Evolutionary conservation across 2,888 invertebrate species (phyloP).

Genomic region (Listrodromus nycthemerus): DNA sequence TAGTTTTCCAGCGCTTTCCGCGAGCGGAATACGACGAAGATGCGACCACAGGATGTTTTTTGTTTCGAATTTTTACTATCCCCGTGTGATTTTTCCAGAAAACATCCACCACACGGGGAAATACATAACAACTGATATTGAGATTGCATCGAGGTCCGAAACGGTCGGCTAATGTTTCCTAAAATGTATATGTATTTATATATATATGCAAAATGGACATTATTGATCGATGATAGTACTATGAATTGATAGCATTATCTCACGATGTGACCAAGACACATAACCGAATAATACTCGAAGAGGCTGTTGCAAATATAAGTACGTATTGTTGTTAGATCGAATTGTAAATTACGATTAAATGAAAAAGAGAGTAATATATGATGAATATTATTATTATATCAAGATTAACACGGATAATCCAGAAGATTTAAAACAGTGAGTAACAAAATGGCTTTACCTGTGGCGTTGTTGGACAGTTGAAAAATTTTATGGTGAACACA

Average conservation of each 20-base stretch:
- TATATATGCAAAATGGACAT: slow-evolving; percentile 6
- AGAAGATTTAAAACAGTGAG: slow-evolving; percentile 60
- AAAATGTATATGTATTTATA: neutral
- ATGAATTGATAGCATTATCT: slow-evolving; percentile 41
- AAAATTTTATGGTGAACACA: slow-evolving; percentile 77
- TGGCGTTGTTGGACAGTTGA: slow-evolving; percentile 77
- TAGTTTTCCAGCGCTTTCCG: neutral
- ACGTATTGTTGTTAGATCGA: slow-evolving; percentile 70
- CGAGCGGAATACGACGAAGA: neutral
- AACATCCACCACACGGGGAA: neutral
- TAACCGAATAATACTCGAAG: slow-evolving; percentile 68
- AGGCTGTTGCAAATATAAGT: slow-evolving; percentile 70
- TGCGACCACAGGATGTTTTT: neutral
- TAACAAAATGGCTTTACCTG: slow-evolving; percentile 64
- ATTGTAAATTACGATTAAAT: slow-evolving; percentile 66
- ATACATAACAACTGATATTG: neutral
- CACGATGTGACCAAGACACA: slow-evolving; percentile 63
- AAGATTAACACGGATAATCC: slow-evolving; percentile 70
- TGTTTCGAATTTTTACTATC: slow-evolving; percentile 13
- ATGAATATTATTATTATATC: slow-evolving; percentile 66
- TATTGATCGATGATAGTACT: slow-evolving; percentile 19
- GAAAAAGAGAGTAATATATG: slow-evolving; percentile 64
- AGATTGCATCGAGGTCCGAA: neutral
- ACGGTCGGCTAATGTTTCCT: neutral
- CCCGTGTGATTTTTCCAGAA: neutral